Base-by-base conservation (phyloP, 1,140 invertebrate species). In the Tetraneura akinire region DNA sequence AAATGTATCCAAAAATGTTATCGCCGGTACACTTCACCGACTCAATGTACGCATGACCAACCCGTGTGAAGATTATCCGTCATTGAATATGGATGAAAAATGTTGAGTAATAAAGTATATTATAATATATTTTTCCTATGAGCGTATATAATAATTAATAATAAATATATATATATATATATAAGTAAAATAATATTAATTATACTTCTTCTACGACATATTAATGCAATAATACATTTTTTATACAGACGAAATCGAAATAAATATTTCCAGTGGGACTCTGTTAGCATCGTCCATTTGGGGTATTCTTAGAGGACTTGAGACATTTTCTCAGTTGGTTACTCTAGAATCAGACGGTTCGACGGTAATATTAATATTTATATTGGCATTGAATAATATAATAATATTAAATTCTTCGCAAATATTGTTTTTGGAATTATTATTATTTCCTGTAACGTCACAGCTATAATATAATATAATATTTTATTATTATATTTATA, bases 221-320 rank as follows among this genome's bases (percentile, higher is more conserved):
- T 18, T 18, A 64, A 64, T 18, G 29, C 14, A 70, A 23, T 49
- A 47, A 45, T 26, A 23, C 21, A 64, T 49, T 53, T 80, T 80
- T 49, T 26, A 1, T 71, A 37, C 11, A 60, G 49, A 73, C 14
- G 66, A 60, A 16, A 73, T 81, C n/a, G 29, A 60, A 60, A 81
- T 57, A 55, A 45, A 32, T 16, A 51, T 18, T 55, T 55, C 51
- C 18, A 42, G n/a, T 32, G 80, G 80, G n/a, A 13, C 21, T 21
- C 57, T 90, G 14, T 81, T 47, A 53, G 87, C 88, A 76, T 82
- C 86, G 4, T 88, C 89, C 1, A 87, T 94, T 81, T 96, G 94
- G 94, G 94, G 93, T 16, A 88, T 91, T 64, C 83, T 96, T 23
- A 86, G 92, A 82, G 94, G 93, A 0, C 85, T 95, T 51, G 93